These are phyloP conservation scores for Acestrorhynchus altus DNA, from an alignment of 2,797 vertebrate species.

Conservation along the genomic window DNA sequence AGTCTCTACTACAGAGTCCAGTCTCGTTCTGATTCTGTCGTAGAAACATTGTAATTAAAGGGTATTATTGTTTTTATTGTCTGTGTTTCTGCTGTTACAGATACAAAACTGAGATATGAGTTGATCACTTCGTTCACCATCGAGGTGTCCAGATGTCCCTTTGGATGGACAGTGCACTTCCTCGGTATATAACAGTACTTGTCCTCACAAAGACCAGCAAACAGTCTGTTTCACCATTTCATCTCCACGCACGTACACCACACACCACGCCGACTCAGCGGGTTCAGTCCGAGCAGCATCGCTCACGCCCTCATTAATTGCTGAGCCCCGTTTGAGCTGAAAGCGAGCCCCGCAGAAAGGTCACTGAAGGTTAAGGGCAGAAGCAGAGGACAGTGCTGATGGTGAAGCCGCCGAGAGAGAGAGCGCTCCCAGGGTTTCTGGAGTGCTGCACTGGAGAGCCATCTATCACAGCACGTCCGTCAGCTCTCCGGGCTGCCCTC, in stretches of 20 bases:
- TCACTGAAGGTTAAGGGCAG: constrained; percentile 37
- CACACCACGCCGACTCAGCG: not conserved
- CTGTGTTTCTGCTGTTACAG: too few relatives aligned
- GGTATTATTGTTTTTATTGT: too few relatives aligned
- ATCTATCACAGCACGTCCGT: constrained; percentile 38
- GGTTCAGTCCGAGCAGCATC: not conserved
- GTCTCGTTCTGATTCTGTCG: too few relatives aligned
- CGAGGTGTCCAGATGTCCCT: too few relatives aligned
- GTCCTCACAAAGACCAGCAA: not conserved
- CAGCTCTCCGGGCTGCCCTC: constrained; percentile 12
- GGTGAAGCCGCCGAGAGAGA: constrained; percentile 3
- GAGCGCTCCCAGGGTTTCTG: constrained; percentile 13
- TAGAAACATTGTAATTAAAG: too few relatives aligned
- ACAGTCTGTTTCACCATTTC: too few relatives aligned
- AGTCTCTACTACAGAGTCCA: too few relatives aligned
- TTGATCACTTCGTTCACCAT: too few relatives aligned
- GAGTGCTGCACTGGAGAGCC: constrained; percentile 29
- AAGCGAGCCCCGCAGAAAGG: constrained; percentile 19
- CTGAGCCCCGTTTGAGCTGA: constrained; percentile 15
- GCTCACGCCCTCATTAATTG: constrained; percentile 19
- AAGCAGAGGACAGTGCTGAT: constrained; percentile 24
- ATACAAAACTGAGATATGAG: too few relatives aligned
- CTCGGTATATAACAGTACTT: too few relatives aligned
- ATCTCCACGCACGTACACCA: too few relatives aligned
- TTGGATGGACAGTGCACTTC: too few relatives aligned